Evolutionary conservation across 1,140 invertebrate genomes (phyloP).

Genomic region (Stenopsyche tienmushanensis): DNA sequence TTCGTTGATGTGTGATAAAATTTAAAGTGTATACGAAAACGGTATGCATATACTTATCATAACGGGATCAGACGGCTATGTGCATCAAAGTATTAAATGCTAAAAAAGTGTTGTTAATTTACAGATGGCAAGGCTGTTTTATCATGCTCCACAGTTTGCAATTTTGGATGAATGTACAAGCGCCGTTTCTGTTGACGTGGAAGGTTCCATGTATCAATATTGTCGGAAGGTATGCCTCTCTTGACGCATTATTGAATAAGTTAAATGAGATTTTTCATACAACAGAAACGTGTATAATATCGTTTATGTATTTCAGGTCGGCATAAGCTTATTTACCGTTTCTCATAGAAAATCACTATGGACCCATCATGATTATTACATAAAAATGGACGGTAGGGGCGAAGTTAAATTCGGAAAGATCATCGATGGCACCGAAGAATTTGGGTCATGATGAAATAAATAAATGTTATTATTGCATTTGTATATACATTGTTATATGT

Average conservation of each 20-base stretch:
- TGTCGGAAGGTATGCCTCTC: conserved; percentile 63
- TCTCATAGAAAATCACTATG: conserved; percentile 95
- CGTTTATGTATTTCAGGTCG: conserved; percentile 58
- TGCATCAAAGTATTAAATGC: not conserved
- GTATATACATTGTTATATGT: not conserved
- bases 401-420: conserved; percentile 84
- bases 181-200: conserved; percentile 96
- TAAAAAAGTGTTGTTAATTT: conserved; percentile 29
- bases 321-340: conserved; percentile 96
- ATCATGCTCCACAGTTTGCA: conserved; percentile 96
- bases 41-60: too few species aligned
- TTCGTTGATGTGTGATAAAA: too few species aligned
- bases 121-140: conserved; percentile 95
- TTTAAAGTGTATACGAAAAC: conserved; percentile 1
- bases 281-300: not conserved
- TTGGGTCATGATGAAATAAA: conserved; percentile 75
- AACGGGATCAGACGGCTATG: too few species aligned
- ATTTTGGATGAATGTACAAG: conserved; percentile 98
- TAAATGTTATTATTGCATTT: not conserved
- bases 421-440: conserved; percentile 83
- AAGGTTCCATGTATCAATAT: conserved; percentile 95
- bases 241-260: too few species aligned
- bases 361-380: conserved; percentile 95
- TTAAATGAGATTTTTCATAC: not conserved
- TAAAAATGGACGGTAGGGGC: conserved; percentile 94